Base-by-base conservation (phyloP, 1,140 invertebrate genomes). In the Cydia strobilella region DNA sequence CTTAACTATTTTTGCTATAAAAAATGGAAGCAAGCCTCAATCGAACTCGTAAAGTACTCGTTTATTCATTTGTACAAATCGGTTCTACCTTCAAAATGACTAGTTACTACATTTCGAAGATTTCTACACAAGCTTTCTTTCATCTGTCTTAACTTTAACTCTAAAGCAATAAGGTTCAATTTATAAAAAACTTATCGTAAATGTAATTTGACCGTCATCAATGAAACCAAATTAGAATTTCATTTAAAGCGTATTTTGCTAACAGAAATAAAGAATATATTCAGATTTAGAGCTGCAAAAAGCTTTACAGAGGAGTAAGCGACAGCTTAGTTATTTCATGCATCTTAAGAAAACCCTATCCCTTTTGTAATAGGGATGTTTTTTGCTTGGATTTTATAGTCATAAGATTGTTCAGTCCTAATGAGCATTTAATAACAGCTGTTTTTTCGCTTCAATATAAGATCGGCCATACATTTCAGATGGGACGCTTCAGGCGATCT, bases 381-480 rank as follows among this genome's bases (percentile, higher is more conserved):
- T 72, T 77, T 82, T 72, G 76, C 77, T 79, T 79, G 74, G 74
- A 75, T 77, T 79, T 79, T 45, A 71, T 42, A 74, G 75, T 54
- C 20, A 18, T 72, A 75, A 73, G n/a, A 75, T 77, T 54, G 79
- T 77, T 77, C 45, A 72, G 66, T 63, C 74, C 73, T 80, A 80
- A 80, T 80, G 79, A 80, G 73, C 73, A 80, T 78, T 78, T 80
- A 80, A 80, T 80, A 80, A 76, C 79, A 77, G 76, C 39, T 74
- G 74, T 75, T 80, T 78, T 79, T 79, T 80, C 73, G 27, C 73
- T 79, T 78, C 79, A 76, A 80, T 77, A 77, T 51, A 63, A 9
- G 74, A 45, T 74, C 75, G 76, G 75, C 76, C 77, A 77, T 77
- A 77, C 59, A 48, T 65, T 75, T 75, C 73, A 65, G 74, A 79